phyloP scores from a whole-genome alignment of 2,113 vertebrate genomes.

The Hippocampus comes region DNA sequence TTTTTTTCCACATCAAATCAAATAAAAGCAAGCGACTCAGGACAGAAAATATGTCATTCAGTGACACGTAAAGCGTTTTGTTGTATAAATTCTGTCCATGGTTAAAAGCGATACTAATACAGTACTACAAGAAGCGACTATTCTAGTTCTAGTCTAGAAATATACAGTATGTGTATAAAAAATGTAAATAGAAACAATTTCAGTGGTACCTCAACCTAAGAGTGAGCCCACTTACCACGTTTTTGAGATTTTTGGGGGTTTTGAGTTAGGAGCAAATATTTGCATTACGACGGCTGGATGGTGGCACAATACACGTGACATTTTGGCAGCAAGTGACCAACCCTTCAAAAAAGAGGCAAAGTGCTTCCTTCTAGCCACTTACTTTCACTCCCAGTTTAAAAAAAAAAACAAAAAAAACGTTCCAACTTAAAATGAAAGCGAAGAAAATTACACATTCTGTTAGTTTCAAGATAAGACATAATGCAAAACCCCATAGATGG shows the following conservation, averaged over 20 bases:
- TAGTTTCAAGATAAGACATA: neutral
- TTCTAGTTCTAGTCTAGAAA: neutral
- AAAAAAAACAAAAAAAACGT: too few relatives aligned
- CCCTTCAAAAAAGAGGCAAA: too few relatives aligned
- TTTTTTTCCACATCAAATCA: neutral
- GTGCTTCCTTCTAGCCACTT: too few relatives aligned
- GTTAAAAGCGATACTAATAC: neutral
- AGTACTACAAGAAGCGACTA: neutral
- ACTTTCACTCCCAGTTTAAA: too few relatives aligned
- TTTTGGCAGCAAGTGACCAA: too few relatives aligned
- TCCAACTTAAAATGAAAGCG: too few relatives aligned
- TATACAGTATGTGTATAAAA: neutral
- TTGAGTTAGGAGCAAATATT: neutral
- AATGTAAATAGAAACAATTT: neutral
- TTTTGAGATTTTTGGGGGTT: neutral
- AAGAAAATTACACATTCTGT: neutral
- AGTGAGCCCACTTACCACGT: neutral
- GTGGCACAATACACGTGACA: neutral
- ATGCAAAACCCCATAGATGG: neutral
- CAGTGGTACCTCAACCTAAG: neutral
- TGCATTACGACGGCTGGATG: neutral
- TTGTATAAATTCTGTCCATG: neutral
- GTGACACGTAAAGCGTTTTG: neutral
- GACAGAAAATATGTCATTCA: neutral
- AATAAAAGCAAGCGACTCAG: constrained; percentile 2